These are phyloP conservation scores for Urosaurus nigricauda DNA, from an alignment of 2,797 vertebrate species.

Conservation along the genomic window DNA sequence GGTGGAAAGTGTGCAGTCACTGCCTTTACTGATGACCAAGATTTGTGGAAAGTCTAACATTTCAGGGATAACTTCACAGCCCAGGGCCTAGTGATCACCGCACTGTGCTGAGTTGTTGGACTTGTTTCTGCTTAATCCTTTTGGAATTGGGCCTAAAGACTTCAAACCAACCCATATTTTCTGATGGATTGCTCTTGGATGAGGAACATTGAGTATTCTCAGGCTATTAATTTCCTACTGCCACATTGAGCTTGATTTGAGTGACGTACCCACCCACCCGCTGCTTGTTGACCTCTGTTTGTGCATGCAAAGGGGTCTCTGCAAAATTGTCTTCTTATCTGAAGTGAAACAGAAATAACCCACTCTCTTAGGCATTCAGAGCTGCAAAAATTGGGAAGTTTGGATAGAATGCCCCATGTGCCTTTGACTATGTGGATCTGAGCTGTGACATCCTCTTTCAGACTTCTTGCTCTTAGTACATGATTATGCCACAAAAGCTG, in stretches of 20 bases:
- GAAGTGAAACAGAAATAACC: not conserved
- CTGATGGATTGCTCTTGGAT: not conserved
- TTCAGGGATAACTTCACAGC: not conserved
- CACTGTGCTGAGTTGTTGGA: not conserved
- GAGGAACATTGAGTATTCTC: not conserved
- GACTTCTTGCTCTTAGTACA: not conserved
- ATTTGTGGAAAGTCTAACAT: not conserved
- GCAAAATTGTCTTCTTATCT: too few species aligned
- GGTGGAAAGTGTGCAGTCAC: not conserved
- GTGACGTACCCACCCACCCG: not conserved
- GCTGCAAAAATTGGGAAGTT: not conserved
- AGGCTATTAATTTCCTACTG: not conserved
- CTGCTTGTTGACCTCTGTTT: not conserved
- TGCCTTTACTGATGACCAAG: not conserved
- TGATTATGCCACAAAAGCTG: not conserved
- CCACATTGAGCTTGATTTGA: not conserved
- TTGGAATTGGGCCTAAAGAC: not conserved
- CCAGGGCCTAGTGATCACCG: not conserved
- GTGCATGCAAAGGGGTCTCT: not conserved
- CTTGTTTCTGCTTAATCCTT: not conserved
- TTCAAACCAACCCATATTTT: not conserved
- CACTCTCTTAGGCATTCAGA: not conserved
- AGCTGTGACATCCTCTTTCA: too few species aligned
- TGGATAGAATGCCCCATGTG: not conserved
- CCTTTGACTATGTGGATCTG: not conserved